Evolutionary conservation across 2,797 vertebrate genomes (phyloP).

Genomic region (Brachyalestes nurse): DNA sequence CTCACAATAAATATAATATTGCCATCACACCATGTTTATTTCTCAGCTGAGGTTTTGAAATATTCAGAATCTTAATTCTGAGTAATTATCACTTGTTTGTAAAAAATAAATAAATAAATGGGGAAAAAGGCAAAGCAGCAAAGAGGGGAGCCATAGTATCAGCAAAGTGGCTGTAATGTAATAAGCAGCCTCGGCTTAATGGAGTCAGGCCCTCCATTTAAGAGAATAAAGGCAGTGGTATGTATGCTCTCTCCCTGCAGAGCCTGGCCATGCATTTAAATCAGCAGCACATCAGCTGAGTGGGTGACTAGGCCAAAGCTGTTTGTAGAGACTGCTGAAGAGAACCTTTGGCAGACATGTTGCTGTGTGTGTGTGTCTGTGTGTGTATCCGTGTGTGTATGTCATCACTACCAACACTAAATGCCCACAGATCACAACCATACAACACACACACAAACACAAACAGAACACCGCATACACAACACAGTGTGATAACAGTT

Average conservation of each 20-base stretch:
- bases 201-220: conserved; percentile 79
- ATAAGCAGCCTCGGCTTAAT: conserved; percentile 79
- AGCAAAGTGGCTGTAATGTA: conserved; percentile 76
- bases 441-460: neutral
- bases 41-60: conserved; percentile 9
- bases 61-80: conserved; percentile 50
- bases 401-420: neutral
- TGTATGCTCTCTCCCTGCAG: conserved; percentile 72
- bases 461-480: neutral
- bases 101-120: conserved; percentile 59
- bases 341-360: conserved; percentile 4
- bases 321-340: conserved; percentile 28
- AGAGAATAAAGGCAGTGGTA: conserved; percentile 72
- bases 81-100: conserved; percentile 75
- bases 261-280: conserved; percentile 77
- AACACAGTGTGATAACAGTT: neutral
- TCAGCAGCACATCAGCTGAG: conserved; percentile 58
- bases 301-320: neutral
- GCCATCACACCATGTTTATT: neutral
- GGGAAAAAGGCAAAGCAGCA: conserved; percentile 59
- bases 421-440: too few species aligned
- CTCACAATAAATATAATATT: too few species aligned
- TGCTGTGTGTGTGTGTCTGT: conserved; percentile 5
- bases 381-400: neutral
- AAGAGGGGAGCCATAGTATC: conserved; percentile 66